Conservation (phyloP, 2,113 vertebrate species). For the Atractosteus spatula region DNA sequence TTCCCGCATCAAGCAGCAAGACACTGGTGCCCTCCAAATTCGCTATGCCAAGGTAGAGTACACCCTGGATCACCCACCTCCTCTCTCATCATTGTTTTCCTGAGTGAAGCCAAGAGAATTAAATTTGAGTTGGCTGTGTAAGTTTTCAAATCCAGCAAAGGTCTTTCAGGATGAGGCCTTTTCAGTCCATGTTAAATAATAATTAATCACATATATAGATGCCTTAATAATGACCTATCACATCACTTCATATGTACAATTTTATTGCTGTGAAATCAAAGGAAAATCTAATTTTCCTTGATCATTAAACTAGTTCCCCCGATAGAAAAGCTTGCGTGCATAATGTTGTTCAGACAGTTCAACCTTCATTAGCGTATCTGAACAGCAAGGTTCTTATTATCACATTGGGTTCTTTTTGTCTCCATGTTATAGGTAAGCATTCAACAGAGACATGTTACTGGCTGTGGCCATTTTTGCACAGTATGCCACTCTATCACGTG, state of each 20-base stretch:
- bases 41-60: constrained; percentile 87
- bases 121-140: constrained; percentile 33
- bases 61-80: background rate
- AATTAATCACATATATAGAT: background rate
- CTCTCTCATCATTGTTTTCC: background rate
- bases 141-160: constrained; percentile 28
- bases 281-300: too few species aligned
- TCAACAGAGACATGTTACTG: too few species aligned
- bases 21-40: constrained; percentile 85
- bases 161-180: constrained; percentile 20
- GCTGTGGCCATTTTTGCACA: too few species aligned
- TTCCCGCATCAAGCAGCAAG: constrained; percentile 88
- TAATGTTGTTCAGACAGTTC: too few species aligned
- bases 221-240: constrained; percentile 27
- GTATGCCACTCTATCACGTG: too few species aligned
- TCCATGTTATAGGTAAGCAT: too few species aligned
- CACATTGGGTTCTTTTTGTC: too few species aligned
- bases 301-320: too few species aligned
- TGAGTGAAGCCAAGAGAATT: background rate
- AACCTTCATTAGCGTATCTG: too few species aligned
- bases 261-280: too few species aligned
- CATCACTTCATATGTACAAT: background rate
- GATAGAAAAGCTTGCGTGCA: too few species aligned
- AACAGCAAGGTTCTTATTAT: too few species aligned
- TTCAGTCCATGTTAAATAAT: constrained; percentile 22